Conservation (phyloP, 2,888 invertebrate genomes). For the Pseudolycoriella hygida region DNA sequence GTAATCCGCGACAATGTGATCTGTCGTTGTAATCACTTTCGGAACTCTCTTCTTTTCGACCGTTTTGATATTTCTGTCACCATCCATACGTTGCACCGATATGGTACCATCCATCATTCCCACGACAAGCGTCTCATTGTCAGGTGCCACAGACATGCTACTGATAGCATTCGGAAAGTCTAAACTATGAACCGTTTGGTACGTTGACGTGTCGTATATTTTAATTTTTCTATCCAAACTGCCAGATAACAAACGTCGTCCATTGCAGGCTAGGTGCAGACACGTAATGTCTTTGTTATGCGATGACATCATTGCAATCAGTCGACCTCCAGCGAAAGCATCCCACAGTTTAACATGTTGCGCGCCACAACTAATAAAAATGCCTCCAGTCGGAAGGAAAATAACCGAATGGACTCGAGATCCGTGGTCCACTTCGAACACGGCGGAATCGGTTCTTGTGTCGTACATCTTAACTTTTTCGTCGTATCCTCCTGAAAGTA, state of each 20-base stretch:
- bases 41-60: constrained; percentile 23
- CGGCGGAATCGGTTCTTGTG: constrained; percentile 47
- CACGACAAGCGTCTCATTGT: constrained; percentile 70
- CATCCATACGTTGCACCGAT: constrained; percentile 64
- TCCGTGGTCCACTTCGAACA: constrained; percentile 62
- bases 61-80: constrained; percentile 23
- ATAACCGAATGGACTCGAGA: constrained; percentile 78
- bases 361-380: constrained; percentile 83
- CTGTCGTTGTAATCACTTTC: constrained; percentile 31
- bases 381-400: constrained; percentile 74
- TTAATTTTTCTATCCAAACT: constrained; percentile 88
- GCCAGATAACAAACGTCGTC: constrained; percentile 68
- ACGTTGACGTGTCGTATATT: constrained; percentile 73
- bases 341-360: constrained; percentile 90
- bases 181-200: constrained; percentile 73
- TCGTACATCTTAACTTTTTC: constrained; percentile 78
- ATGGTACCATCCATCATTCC: constrained; percentile 89
- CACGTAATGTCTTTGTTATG: constrained; percentile 94
- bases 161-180: constrained; percentile 83
- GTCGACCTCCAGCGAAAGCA: constrained; percentile 67
- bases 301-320: constrained; percentile 67
- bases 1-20: constrained; percentile 33
- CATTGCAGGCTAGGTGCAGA: constrained; percentile 61
- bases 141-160: constrained; percentile 56
- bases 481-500: constrained; percentile 81